These are phyloP conservation scores for Apogon hyalosoma DNA, from an alignment of 2,797 vertebrate species.

Conservation along the genomic window DNA sequence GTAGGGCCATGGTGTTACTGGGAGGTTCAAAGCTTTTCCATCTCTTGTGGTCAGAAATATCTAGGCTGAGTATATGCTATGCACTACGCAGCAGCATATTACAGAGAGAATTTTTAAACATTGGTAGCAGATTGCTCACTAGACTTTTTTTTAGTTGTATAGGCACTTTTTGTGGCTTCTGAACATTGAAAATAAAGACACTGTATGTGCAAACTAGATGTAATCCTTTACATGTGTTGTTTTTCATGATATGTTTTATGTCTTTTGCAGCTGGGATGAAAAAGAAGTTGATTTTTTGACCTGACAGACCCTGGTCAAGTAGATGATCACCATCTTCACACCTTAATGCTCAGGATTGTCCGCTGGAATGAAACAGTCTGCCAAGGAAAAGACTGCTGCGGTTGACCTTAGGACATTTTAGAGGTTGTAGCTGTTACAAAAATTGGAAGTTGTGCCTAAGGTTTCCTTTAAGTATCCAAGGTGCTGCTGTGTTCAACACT, in stretches of 20 bases:
- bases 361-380: slow-evolving; percentile 30
- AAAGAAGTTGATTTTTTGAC: slow-evolving; percentile 87
- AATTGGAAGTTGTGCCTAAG: slow-evolving; percentile 17
- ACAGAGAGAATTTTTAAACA: slow-evolving; percentile 44
- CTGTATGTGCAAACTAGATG: background rate
- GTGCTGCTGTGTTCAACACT: slow-evolving; percentile 33
- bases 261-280: slow-evolving; percentile 82
- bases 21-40: slow-evolving; percentile 75
- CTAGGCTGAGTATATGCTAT: slow-evolving; percentile 42
- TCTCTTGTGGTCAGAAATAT: slow-evolving; percentile 72
- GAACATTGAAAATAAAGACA: background rate
- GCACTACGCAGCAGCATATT: slow-evolving; percentile 39
- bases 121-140: slow-evolving; percentile 24
- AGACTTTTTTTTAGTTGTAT: slow-evolving; percentile 19
- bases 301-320: slow-evolving; percentile 18
- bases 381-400: slow-evolving; percentile 6
- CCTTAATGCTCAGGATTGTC: slow-evolving; percentile 43
- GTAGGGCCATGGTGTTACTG: slow-evolving; percentile 53
- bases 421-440: slow-evolving; percentile 29
- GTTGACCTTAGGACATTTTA: slow-evolving; percentile 42
- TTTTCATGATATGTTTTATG: slow-evolving; percentile 17
- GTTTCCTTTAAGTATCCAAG: slow-evolving; percentile 19
- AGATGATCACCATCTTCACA: slow-evolving; percentile 25
- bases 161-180: slow-evolving; percentile 1
- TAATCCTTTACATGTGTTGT: background rate